Conservation (phyloP, 2,797 vertebrate genomes). For the Etheostoma nigrum region DNA sequence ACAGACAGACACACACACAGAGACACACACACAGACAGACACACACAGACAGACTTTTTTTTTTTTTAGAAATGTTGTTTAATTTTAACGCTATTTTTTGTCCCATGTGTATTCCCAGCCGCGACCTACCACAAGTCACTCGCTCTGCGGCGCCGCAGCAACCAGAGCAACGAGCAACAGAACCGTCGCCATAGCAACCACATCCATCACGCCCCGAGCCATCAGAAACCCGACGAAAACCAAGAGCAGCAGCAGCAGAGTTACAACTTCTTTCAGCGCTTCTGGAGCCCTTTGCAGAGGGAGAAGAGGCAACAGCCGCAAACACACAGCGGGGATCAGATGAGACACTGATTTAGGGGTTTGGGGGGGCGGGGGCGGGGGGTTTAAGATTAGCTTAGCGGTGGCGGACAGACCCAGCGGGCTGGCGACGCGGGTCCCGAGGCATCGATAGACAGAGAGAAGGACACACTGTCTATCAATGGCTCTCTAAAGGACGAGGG, state of each 20-base stretch:
- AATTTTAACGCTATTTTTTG: slow-evolving; percentile 4
- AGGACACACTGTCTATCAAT: no score
- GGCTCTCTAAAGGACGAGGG: no score
- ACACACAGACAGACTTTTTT: no score
- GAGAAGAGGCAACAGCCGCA: slow-evolving; percentile 51
- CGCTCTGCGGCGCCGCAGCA: slow-evolving; percentile 84
- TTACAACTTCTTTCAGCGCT: slow-evolving; percentile 43
- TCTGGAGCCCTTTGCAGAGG: slow-evolving; percentile 28
- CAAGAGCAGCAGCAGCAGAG: slow-evolving; percentile 85
- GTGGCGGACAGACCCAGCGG: no score
- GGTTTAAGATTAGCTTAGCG: no score
- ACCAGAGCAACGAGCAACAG: slow-evolving; percentile 78
- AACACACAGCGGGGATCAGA: neutral
- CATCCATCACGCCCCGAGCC: slow-evolving; percentile 71
- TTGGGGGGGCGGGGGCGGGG: no score
- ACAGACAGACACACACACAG: no score
- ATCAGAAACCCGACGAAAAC: slow-evolving; percentile 64
- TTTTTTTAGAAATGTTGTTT: neutral
- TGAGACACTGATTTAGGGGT: slow-evolving; percentile 45
- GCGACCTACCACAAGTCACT: slow-evolving; percentile 91
- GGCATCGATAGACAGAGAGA: no score
- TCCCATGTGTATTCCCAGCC: slow-evolving; percentile 82
- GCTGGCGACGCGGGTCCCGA: no score
- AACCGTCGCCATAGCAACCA: slow-evolving; percentile 81
- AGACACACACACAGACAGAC: no score